Evolutionary conservation across 2,888 invertebrate genomes (phyloP).

Genomic region (Neoascia interrupta): DNA sequence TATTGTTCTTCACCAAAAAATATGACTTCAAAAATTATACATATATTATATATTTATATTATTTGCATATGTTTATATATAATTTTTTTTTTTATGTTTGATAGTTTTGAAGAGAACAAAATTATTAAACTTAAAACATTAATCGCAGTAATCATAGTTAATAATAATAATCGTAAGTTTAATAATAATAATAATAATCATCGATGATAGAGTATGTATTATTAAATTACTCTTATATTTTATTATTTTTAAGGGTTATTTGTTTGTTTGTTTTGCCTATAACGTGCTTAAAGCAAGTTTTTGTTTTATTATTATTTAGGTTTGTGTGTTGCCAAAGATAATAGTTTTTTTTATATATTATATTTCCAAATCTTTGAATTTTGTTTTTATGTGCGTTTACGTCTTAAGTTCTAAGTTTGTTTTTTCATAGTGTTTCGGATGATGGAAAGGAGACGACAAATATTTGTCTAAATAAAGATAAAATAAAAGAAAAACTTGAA

Average conservation of each 20-base stretch:
- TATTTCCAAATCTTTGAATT: slow-evolving; percentile 48
- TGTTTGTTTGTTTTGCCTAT: slow-evolving; percentile 69
- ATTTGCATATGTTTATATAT: slow-evolving; percentile 61
- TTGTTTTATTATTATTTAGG: slow-evolving; percentile 30
- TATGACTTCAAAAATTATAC: slow-evolving; percentile 67
- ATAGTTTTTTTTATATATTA: slow-evolving; percentile 20
- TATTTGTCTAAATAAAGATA: no score
- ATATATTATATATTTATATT: slow-evolving; percentile 41
- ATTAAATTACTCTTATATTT: slow-evolving; percentile 37
- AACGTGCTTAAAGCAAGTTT: slow-evolving; percentile 53
- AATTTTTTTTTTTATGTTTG: slow-evolving; percentile 66
- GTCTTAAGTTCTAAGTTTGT: slow-evolving; percentile 38
- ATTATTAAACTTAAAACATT: slow-evolving; percentile 52
- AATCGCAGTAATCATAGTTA: slow-evolving; percentile 56
- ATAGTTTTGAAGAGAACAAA: slow-evolving; percentile 68
- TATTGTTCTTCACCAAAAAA: slow-evolving; percentile 68
- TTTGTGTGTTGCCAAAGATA: slow-evolving; percentile 38
- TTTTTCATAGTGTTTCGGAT: neutral
- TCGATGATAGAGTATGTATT: slow-evolving; percentile 64
- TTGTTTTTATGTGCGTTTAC: slow-evolving; percentile 59
- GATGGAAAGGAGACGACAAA: neutral
- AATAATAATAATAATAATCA: slow-evolving; percentile 57
- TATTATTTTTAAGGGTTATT: slow-evolving; percentile 54
- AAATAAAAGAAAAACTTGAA: slow-evolving; percentile 33
- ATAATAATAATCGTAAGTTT: slow-evolving; percentile 53